Evolutionary conservation across 2,113 vertebrate genomes (phyloP).

Genomic region (Rissa tridactyla): DNA sequence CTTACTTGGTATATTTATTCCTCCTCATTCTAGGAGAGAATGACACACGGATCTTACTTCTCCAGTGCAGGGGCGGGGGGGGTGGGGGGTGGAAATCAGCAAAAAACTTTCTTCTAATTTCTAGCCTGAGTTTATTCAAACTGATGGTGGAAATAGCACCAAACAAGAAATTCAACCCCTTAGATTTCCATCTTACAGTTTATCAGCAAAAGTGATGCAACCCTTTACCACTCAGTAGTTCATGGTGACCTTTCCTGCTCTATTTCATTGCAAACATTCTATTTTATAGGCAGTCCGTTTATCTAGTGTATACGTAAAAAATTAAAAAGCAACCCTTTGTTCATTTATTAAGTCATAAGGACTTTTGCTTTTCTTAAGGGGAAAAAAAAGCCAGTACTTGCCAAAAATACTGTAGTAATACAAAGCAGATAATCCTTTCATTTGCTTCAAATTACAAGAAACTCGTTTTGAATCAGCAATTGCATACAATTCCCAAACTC

Average conservation of each 20-base stretch:
- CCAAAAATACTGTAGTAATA: slow-evolving; percentile 9
- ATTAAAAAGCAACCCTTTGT: background rate
- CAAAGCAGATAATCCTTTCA: slow-evolving; percentile 18
- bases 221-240: background rate
- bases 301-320: background rate
- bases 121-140: background rate
- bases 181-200: background rate
- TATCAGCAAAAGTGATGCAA: background rate
- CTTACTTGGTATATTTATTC: background rate
- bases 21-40: background rate
- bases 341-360: slow-evolving; percentile 12
- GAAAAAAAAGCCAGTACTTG: background rate
- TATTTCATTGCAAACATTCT: background rate
- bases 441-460: slow-evolving; percentile 9
- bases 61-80: background rate
- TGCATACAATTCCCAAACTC: background rate
- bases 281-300: slow-evolving; percentile 9
- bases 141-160: background rate
- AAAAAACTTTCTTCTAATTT: background rate
- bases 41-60: background rate
- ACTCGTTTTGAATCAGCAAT: background rate
- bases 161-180: background rate
- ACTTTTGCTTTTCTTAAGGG: slow-evolving; percentile 3
- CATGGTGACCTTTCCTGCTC: slow-evolving; percentile 25
- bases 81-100: too few species aligned